These are phyloP conservation scores for Philypnodon macrostomus DNA, from an alignment of 2,797 vertebrate species.

Conservation along the genomic window DNA sequence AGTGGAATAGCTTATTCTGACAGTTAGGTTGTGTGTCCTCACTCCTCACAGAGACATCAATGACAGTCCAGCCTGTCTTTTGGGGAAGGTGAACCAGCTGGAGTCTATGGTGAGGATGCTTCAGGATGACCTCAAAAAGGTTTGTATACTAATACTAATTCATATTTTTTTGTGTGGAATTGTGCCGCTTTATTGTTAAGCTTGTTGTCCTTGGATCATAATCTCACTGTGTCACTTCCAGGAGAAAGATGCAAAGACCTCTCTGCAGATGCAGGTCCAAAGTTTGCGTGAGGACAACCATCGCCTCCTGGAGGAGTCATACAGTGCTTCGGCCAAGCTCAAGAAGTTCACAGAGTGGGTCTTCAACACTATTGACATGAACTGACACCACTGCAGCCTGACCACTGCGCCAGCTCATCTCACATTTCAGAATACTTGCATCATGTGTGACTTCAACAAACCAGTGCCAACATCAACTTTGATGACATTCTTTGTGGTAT, in stretches of 20 bases:
- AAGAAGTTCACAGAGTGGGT: constrained; percentile 99
- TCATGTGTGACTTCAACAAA: constrained; percentile 22
- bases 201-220: too few relatives aligned
- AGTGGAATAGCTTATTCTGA: constrained; percentile 17
- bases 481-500: constrained; percentile 33
- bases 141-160: too few relatives aligned
- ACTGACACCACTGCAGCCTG: constrained; percentile 72
- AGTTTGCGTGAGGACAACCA: constrained; percentile 81
- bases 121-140: constrained; percentile 93
- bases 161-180: too few relatives aligned
- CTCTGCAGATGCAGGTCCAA: constrained; percentile 82
- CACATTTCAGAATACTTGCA: constrained; percentile 22
- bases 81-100: constrained; percentile 91
- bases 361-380: constrained; percentile 98
- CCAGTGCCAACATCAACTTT: constrained; percentile 43
- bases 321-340: constrained; percentile 92
- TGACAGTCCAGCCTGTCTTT: constrained; percentile 85
- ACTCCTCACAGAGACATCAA: constrained; percentile 65
- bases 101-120: constrained; percentile 92
- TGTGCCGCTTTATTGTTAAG: too few relatives aligned
- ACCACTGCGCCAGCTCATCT: constrained; percentile 47
- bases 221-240: constrained; percentile 64
- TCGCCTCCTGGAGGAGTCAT: constrained; percentile 93
- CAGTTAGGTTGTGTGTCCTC: constrained; percentile 15
- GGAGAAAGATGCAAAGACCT: constrained; percentile 93